Evolutionary conservation across 2,888 invertebrate genomes (phyloP).

Genomic region (Drosophila neotestacea): DNA sequence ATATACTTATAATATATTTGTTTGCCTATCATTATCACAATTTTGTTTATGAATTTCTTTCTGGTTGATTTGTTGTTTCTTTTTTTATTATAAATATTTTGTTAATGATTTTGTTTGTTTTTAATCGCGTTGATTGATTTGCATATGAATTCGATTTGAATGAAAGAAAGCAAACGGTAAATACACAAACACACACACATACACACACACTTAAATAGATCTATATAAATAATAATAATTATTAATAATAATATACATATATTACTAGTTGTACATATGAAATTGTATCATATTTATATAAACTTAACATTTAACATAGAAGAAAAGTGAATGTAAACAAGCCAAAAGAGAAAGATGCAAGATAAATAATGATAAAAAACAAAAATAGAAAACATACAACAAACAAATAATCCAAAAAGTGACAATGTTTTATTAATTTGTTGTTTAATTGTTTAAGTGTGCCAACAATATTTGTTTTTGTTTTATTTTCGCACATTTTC

Average conservation of each 20-base stretch:
- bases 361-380: conserved; percentile 20
- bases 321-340: conserved; percentile 78
- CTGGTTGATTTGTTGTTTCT: conserved; percentile 4
- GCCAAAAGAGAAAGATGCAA: conserved; percentile 58
- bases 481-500: conserved; percentile 8
- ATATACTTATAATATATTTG: conserved; percentile 11
- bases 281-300: conserved; percentile 51
- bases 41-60: conserved; percentile 16
- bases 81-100: conserved; percentile 17
- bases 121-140: conserved; percentile 51
- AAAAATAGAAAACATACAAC: background rate
- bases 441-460: conserved; percentile 23
- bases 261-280: conserved; percentile 24
- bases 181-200: conserved; percentile 5
- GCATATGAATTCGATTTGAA: conserved; percentile 48
- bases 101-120: conserved; percentile 30
- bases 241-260: conserved; percentile 30
- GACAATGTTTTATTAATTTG: conserved; percentile 27
- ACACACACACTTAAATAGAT: conserved; percentile 16
- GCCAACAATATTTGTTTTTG: conserved; percentile 4
- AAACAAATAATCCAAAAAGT: conserved; percentile 14
- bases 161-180: conserved; percentile 9
- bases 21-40: conserved; percentile 41
- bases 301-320: conserved; percentile 44
- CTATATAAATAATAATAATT: conserved; percentile 19